phyloP scores from a whole-genome alignment of 2,113 vertebrate genomes.

The Tyto alba region DNA sequence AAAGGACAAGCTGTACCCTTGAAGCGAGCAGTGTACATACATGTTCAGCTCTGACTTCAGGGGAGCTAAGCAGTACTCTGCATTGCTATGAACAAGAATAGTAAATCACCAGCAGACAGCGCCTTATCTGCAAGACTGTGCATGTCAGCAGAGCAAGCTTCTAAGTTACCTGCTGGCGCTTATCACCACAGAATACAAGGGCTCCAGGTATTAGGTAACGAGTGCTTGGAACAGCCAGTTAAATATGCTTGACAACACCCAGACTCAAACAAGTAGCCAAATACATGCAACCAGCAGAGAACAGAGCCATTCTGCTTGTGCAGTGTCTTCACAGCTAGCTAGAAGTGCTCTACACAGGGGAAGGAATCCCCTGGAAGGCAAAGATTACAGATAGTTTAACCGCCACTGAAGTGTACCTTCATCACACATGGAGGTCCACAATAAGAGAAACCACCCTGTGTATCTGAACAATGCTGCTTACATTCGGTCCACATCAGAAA shows the following conservation, averaged over 20 bases:
- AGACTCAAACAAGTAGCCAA: neutral
- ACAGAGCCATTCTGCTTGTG: neutral
- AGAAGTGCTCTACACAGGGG: fast-evolving
- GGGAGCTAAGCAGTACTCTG: neutral
- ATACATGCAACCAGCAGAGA: neutral
- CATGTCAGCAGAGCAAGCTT: neutral
- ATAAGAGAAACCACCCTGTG: neutral
- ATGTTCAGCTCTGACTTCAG: neutral
- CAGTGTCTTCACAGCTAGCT: neutral
- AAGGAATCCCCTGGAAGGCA: neutral
- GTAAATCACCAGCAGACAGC: neutral
- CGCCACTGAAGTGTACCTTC: neutral
- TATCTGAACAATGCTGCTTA: neutral
- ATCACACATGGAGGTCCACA: neutral
- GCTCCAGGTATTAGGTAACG: neutral
- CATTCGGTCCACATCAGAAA: neutral
- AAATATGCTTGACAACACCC: neutral
- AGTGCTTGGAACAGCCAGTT: neutral
- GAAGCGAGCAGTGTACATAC: no score
- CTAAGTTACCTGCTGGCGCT: neutral
- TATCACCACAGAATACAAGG: neutral
- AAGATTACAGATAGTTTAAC: neutral
- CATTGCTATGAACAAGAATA: neutral
- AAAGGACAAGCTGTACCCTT: neutral
- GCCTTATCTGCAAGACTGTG: neutral